phyloP scores from a whole-genome alignment of 2,113 vertebrate species.

The Hydropotes inermis region DNA sequence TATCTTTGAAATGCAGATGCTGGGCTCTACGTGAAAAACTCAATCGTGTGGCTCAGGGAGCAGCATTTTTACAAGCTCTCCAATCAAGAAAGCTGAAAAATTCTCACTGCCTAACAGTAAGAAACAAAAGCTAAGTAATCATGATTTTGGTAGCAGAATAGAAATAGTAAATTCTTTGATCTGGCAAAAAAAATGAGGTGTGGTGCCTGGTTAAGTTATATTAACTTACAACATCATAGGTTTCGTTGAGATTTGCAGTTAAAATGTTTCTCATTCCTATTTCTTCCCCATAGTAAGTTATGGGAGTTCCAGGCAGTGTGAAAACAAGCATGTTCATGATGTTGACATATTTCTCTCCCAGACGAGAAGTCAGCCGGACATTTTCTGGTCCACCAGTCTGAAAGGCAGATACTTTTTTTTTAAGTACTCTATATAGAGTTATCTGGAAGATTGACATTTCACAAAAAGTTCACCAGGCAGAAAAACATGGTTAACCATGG shows the following conservation, averaged over 20 bases:
- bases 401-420: neutral
- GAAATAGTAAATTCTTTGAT: neutral
- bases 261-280: conserved; percentile 89
- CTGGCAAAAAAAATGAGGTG: neutral
- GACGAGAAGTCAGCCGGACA: conserved; percentile 87
- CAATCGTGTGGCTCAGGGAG: neutral
- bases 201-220: neutral
- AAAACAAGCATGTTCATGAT: conserved; percentile 94
- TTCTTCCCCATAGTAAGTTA: conserved; percentile 98
- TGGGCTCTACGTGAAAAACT: neutral
- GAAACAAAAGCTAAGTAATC: neutral
- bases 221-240: conserved; percentile 71
- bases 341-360: conserved; percentile 83
- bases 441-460: neutral
- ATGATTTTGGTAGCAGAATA: neutral
- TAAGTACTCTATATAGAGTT: neutral
- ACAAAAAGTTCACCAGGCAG: neutral
- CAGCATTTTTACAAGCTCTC: neutral
- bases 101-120: neutral
- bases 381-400: conserved; percentile 91
- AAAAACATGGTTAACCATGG: neutral
- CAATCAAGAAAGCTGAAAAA: neutral
- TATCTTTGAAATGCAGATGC: neutral
- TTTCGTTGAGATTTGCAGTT: conserved; percentile 9
- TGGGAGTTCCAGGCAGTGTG: conserved; percentile 94